Conservation (phyloP, 2,797 vertebrate genomes). For the Epinephelus coioides region DNA sequence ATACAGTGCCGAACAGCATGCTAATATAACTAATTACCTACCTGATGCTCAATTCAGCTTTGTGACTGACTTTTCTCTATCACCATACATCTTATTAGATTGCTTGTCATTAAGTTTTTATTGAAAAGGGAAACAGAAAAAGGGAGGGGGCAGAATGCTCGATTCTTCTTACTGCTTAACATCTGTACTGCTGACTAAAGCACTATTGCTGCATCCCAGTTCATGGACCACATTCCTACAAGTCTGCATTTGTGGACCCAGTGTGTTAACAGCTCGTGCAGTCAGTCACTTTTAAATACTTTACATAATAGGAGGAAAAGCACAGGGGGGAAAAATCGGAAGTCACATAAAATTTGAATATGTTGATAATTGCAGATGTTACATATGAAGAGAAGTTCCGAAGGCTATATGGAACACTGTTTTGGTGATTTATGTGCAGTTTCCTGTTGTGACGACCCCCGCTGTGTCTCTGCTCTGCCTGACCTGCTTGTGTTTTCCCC, state of each 20-base stretch:
- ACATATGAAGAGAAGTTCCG: not conserved
- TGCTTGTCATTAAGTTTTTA: not conserved
- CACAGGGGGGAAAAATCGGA: not conserved
- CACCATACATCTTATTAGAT: not conserved
- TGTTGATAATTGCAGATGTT: constrained; percentile 1
- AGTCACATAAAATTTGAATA: not conserved
- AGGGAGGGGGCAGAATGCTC: not conserved
- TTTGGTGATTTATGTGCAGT: too few relatives aligned
- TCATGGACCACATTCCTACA: not conserved
- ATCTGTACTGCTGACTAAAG: constrained; percentile 8
- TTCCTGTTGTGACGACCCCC: too few relatives aligned
- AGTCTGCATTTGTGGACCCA: not conserved
- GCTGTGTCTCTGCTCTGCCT: too few relatives aligned
- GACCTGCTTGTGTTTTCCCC: too few relatives aligned
- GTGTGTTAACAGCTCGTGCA: not conserved
- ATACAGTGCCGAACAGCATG: too few relatives aligned
- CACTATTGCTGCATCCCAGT: constrained; percentile 1
- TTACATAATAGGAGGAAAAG: not conserved
- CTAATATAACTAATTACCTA: too few relatives aligned
- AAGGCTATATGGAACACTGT: too few relatives aligned
- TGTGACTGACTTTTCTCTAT: too few relatives aligned
- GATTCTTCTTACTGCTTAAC: not conserved
- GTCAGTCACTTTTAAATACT: not conserved
- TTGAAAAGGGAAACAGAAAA: not conserved
- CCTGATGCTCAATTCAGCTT: too few relatives aligned